These are phyloP conservation scores for Pimephales promelas DNA, from an alignment of 2,113 vertebrate genomes.

Conservation along the genomic window DNA sequence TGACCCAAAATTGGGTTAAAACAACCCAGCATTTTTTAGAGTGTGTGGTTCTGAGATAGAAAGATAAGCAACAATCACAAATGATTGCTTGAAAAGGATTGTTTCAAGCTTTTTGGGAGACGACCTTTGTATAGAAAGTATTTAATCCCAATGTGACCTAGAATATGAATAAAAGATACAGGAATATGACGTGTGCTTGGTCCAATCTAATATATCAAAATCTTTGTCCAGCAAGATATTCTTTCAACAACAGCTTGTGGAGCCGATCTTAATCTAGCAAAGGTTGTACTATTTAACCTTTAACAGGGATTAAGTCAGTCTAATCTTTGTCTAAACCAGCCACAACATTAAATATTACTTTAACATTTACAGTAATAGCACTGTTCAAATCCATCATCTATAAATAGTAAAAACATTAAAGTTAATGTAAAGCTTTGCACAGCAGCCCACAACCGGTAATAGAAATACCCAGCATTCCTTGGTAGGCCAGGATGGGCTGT, in stretches of 20 bases:
- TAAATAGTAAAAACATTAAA: not conserved
- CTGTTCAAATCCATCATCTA: not conserved
- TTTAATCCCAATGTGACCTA: slow-evolving; percentile 53
- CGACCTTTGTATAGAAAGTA: not conserved
- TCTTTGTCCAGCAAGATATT: slow-evolving; percentile 14
- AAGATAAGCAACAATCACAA: slow-evolving; percentile 22
- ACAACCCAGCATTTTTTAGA: no score
- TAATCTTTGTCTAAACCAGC: not conserved
- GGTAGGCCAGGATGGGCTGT: not conserved
- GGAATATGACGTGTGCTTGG: slow-evolving; percentile 28
- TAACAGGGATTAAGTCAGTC: not conserved
- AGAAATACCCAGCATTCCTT: slow-evolving; percentile 11
- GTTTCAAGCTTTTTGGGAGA: slow-evolving; percentile 23
- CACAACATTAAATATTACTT: not conserved
- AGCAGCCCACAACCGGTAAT: slow-evolving; percentile 9
- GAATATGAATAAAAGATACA: slow-evolving; percentile 37
- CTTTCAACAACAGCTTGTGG: no score
- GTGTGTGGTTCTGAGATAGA: not conserved
- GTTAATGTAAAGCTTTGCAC: not conserved
- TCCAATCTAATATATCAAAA: not conserved
- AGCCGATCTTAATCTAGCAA: not conserved
- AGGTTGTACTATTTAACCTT: not conserved
- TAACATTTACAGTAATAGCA: not conserved
- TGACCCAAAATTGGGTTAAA: no score
- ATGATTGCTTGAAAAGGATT: slow-evolving; percentile 39